These are phyloP conservation scores for Scomber scombrus DNA, from an alignment of 2,113 vertebrate genomes.

Conservation along the genomic window DNA sequence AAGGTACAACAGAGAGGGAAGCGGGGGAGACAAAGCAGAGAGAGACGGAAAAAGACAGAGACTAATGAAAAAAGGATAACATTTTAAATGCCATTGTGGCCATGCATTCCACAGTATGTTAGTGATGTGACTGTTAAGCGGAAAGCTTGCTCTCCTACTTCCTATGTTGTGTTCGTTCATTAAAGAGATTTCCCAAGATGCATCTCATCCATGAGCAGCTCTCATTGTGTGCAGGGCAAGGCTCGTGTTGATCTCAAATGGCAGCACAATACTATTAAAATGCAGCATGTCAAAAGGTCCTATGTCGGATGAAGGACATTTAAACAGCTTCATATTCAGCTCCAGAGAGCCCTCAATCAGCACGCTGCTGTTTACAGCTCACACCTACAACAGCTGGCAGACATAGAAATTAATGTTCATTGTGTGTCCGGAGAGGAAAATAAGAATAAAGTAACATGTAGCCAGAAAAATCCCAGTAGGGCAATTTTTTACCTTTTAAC, in stretches of 20 bases:
- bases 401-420: background rate
- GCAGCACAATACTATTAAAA: conserved; percentile 59
- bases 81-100: conserved; percentile 58
- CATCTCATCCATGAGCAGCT: conserved; percentile 64
- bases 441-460: background rate
- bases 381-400: background rate
- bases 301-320: conserved; percentile 26
- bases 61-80: conserved; percentile 64
- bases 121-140: conserved; percentile 65
- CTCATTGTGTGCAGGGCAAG: conserved; percentile 32
- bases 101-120: conserved; percentile 45
- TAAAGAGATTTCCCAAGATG: conserved; percentile 80
- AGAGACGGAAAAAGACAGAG: conserved; percentile 23
- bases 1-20: conserved; percentile 50
- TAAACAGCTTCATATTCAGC: conserved; percentile 19
- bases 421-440: too few species aligned
- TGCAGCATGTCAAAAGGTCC: conserved; percentile 44
- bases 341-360: conserved; percentile 21
- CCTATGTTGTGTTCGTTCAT: conserved; percentile 61
- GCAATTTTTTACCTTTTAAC: conserved; percentile 45
- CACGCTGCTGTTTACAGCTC: background rate
- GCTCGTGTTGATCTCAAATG: conserved; percentile 54
- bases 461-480: conserved; percentile 5
- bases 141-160: conserved; percentile 37
- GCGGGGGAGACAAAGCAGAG: conserved; percentile 38